Evolutionary conservation across 2,113 vertebrate species (phyloP), one percentile per base, ranked within the genome.

Genomic region (Brienomyrus longianalis): DNA sequence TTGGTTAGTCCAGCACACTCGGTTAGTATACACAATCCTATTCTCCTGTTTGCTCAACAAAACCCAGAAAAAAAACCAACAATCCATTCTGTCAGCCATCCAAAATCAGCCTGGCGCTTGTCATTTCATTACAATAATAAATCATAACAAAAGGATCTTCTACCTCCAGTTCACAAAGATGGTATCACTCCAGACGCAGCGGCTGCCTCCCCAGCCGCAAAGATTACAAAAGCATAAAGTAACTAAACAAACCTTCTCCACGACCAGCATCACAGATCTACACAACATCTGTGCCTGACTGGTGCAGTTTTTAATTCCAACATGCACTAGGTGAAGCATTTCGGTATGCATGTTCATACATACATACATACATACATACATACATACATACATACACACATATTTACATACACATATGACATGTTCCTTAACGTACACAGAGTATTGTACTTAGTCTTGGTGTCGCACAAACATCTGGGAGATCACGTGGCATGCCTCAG

Each of bases 81-180:
- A 94, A 94, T 95, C 91, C 91, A 94, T 93, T 93, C 93, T 93
- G 94, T 95, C 93, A 94, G 91, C 89, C 80, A 90, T 94, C 92
- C 94, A 94, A 92, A 92, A 91, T 92, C 89, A 90, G 92, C 94
- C 91, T 92, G 91, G 91, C 93, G 91, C 92, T 90, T 74, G 88
- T 90, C 91, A 35, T 80, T 80, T 43, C 74, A 43, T 43, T 39
- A 19, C 35, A 35, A 43, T 80, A 19, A 80, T 80, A 80, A 39
- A 80, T 80, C 35, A 91, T 89, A 92, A 83, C 91, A 91, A 88
- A 92, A 91, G 94, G 93, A 94, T 92, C 91, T 91, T 90, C 88
- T 88, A 89, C 59, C 89, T 90, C 90, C 90, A n/a, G 90, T 91
- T 91, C 92, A 89, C 92, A 91, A 27, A 86, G 70, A 70, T 31